Percentiles rank a stretch among this genome's conserved stretches.
Conservation (phyloP, 2,113 vertebrate genomes). For the Burhinus bistriatus region DNA sequence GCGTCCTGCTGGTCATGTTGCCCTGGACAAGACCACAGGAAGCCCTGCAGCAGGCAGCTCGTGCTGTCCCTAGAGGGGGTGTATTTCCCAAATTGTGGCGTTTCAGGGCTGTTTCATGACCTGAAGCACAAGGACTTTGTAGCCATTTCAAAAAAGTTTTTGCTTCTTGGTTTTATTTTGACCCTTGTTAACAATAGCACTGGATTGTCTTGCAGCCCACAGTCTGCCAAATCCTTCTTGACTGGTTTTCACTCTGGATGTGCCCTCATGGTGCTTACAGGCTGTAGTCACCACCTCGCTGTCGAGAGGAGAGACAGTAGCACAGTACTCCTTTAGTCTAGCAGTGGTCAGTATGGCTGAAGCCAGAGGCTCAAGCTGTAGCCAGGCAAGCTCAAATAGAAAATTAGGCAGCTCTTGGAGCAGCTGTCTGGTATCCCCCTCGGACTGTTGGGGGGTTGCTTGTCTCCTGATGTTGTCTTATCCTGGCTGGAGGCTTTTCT, state of each 20-base stretch:
- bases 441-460: background rate
- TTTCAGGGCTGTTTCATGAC: background rate
- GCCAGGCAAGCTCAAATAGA: background rate
- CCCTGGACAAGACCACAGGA: background rate
- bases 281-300: background rate
- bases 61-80: background rate
- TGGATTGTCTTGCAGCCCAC: background rate
- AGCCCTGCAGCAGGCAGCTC: background rate
- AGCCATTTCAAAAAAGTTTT: background rate
- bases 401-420: background rate
- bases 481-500: background rate
- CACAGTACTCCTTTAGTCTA: background rate
- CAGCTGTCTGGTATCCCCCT: background rate
- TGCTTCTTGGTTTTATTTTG: background rate
- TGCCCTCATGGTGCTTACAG: background rate
- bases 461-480: background rate
- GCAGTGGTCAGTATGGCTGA: background rate
- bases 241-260: background rate
- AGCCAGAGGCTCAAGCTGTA: background rate
- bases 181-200: background rate
- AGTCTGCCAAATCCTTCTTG: background rate
- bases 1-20: background rate
- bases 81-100: fast-evolving
- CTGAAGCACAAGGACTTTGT: background rate
- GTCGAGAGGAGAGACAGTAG: background rate